phyloP scores from a whole-genome alignment of 2,797 vertebrate species.

The Pelodytes ibericus region DNA sequence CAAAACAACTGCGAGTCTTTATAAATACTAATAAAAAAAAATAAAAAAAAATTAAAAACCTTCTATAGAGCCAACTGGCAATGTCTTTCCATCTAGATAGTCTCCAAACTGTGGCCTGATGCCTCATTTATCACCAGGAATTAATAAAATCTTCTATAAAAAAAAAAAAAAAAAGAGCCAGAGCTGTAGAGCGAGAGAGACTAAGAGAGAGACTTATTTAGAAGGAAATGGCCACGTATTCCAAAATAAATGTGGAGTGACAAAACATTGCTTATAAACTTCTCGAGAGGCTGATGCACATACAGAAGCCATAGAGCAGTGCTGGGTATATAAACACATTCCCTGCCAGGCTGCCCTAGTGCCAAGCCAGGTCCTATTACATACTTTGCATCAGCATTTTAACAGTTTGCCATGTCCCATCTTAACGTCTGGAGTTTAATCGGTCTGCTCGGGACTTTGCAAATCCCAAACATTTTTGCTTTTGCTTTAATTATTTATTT shows the following conservation, averaged over 20 bases:
- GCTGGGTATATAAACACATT: conserved; percentile 46
- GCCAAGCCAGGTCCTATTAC: conserved; percentile 44
- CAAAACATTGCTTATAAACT: conserved; percentile 50
- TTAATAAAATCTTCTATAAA: conserved; percentile 51
- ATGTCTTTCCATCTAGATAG: conserved; percentile 30
- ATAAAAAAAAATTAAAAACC: too few relatives aligned
- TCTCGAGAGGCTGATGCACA: conserved; percentile 40
- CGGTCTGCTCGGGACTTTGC: conserved; percentile 7
- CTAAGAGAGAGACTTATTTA: conserved; percentile 49
- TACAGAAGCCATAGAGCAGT: conserved; percentile 46
- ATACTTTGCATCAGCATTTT: conserved; percentile 46
- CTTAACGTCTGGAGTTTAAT: conserved; percentile 21
- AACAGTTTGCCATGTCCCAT: conserved; percentile 38
- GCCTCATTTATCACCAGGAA: conserved; percentile 55
- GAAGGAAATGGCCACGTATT: conserved; percentile 45
- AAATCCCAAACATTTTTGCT: too few relatives aligned
- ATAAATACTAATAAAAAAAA: conserved; percentile 56
- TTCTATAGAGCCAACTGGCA: conserved; percentile 46
- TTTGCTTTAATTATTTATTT: too few relatives aligned
- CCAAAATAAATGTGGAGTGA: conserved; percentile 55
- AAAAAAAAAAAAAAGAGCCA: conserved; percentile 7
- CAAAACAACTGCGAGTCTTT: conserved; percentile 48
- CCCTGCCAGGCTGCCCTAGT: conserved; percentile 38
- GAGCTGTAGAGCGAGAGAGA: too few relatives aligned
- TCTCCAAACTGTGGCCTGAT: conserved; percentile 38